Conservation (phyloP, 2,888 invertebrate species). For the Drosophila sordidapex region DNA sequence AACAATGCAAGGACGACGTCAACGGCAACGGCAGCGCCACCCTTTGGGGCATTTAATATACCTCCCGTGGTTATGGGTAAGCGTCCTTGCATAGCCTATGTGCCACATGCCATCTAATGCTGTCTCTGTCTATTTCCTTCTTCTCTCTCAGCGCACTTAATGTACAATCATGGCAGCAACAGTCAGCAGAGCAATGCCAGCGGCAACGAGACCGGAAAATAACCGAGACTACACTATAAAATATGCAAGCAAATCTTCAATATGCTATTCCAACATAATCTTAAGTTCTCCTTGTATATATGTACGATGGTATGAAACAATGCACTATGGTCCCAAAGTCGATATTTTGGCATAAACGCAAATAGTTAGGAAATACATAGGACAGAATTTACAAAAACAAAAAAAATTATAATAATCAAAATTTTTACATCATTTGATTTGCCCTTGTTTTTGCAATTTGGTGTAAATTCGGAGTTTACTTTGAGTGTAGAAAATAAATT, state of each 20-base stretch:
- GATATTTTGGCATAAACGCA: neutral
- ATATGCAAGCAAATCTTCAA: conserved; percentile 1
- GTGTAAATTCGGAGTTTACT: neutral
- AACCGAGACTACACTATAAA: conserved; percentile 40
- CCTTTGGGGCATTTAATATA: conserved; percentile 61
- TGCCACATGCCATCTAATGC: conserved; percentile 9
- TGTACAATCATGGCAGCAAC: conserved; percentile 65
- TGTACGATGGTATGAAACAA: neutral
- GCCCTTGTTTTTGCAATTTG: neutral
- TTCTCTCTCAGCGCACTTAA: conserved; percentile 59
- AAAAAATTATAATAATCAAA: neutral
- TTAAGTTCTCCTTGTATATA: conserved; percentile 9
- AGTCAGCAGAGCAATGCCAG: conserved; percentile 64
- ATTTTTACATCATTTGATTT: neutral
- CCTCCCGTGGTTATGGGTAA: conserved; percentile 67
- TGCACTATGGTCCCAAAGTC: neutral
- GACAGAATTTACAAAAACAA: neutral
- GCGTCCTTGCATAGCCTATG: neutral
- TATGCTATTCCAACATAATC: conserved; percentile 1
- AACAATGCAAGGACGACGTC: conserved; percentile 28
- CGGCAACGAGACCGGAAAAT: conserved; percentile 61
- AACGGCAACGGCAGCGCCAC: conserved; percentile 36
- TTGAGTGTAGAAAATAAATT: neutral
- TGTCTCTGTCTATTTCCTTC: conserved; percentile 6
- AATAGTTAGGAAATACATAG: neutral